phyloP scores from a whole-genome alignment of 2,113 vertebrate species.

The Pluvianellus socialis region DNA sequence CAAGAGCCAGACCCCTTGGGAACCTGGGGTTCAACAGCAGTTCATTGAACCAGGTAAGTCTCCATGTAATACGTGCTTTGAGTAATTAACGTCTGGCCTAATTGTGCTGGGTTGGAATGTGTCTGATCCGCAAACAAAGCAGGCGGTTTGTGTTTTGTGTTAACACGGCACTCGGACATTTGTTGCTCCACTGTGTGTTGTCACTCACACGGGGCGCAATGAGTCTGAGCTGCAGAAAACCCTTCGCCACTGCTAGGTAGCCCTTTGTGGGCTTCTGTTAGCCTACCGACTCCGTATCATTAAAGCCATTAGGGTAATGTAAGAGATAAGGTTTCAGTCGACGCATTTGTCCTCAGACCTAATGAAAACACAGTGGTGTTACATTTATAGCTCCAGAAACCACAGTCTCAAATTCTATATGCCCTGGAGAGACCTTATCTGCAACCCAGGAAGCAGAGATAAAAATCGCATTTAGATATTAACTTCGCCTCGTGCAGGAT shows the following conservation, averaged over 20 bases:
- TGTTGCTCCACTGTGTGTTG: accelerated
- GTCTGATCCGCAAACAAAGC: not conserved
- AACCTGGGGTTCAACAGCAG: not conserved
- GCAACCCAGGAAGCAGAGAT: constrained; percentile 15
- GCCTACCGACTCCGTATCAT: not conserved
- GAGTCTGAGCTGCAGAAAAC: not conserved
- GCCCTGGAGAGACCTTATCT: constrained; percentile 33
- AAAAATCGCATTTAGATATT: not conserved
- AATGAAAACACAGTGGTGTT: constrained; percentile 39
- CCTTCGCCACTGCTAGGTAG: accelerated
- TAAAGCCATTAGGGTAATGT: not conserved
- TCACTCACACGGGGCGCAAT: not conserved
- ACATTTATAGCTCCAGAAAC: constrained; percentile 38
- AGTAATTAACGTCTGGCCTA: not conserved
- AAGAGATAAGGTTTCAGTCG: constrained; percentile 7
- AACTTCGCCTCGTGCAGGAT: not conserved
- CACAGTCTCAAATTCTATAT: not conserved
- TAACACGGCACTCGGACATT: accelerated
- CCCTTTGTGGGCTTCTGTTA: accelerated
- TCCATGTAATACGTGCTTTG: accelerated
- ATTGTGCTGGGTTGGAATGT: not conserved
- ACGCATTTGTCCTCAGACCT: not conserved
- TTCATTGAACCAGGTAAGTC: not conserved
- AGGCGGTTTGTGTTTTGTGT: accelerated
- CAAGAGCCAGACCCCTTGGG: not conserved